Conservation (phyloP, 2,888 invertebrate genomes). For the Leuctra nigra region DNA sequence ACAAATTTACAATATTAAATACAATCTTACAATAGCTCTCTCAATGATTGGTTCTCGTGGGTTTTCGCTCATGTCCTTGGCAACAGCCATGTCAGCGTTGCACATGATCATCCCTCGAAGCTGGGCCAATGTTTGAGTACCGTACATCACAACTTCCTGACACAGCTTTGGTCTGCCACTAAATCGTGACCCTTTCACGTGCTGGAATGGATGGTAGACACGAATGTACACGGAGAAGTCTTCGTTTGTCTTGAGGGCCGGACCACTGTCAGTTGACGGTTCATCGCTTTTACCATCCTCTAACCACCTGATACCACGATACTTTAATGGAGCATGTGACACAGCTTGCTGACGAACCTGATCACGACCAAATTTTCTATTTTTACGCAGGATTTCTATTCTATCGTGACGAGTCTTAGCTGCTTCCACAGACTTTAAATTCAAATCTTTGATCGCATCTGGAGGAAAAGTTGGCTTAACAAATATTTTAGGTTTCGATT, state of each 20-base stretch:
- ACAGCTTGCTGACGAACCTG: no score
- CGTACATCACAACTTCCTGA: slow-evolving; percentile 57
- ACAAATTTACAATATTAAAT: no score
- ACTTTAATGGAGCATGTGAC: neutral
- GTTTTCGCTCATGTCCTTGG: slow-evolving; percentile 40
- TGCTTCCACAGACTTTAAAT: no score
- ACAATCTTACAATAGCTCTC: slow-evolving; percentile 37
- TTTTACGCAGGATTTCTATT: no score
- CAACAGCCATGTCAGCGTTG: slow-evolving; percentile 51
- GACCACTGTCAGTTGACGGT: neutral
- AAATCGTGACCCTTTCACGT: neutral
- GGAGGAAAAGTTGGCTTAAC: no score
- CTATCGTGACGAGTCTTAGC: no score
- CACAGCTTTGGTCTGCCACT: neutral
- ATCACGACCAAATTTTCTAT: no score
- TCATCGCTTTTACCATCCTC: neutral
- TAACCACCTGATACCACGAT: slow-evolving; percentile 3
- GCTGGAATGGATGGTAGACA: neutral
- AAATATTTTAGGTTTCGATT: no score
- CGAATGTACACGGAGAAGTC: neutral
- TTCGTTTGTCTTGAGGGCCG: neutral
- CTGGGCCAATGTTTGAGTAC: slow-evolving; percentile 58
- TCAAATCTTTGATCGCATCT: no score
- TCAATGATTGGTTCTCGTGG: slow-evolving; percentile 33
- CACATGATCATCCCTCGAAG: slow-evolving; percentile 71